Conservation (phyloP, 2,113 vertebrate genomes). For the Atractosteus spatula region DNA sequence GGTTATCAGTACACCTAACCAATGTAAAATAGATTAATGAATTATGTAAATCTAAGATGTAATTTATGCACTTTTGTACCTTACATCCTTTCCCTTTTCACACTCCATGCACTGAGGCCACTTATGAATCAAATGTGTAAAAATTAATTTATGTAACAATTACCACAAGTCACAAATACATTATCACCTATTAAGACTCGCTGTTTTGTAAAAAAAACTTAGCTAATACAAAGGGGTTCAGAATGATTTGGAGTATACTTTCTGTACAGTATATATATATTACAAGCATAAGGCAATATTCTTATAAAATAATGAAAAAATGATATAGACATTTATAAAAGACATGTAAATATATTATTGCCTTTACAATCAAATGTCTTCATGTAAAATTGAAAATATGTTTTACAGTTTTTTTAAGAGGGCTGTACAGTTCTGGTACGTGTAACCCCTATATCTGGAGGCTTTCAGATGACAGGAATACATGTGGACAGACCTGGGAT, state of each 20-base stretch:
- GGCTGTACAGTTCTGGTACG: no score
- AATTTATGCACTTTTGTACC: slow-evolving; percentile 5
- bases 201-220: slow-evolving; percentile 60
- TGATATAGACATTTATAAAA: no score
- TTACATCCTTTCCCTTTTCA: slow-evolving; percentile 43
- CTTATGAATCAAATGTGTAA: slow-evolving; percentile 54
- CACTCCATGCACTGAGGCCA: slow-evolving; percentile 44
- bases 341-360: no score
- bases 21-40: slow-evolving; percentile 7
- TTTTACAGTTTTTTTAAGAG: no score
- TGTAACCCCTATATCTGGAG: no score
- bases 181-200: slow-evolving; percentile 73
- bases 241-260: no score
- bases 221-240: no score
- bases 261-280: slow-evolving; percentile 37
- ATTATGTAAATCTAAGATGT: slow-evolving; percentile 17
- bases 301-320: background rate
- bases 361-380: no score
- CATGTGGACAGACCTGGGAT: no score
- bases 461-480: no score
- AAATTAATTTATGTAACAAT: slow-evolving; percentile 76
- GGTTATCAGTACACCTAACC: background rate
- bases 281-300: background rate
- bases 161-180: slow-evolving; percentile 68
- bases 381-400: no score